Evolutionary conservation across 2,888 invertebrate species (phyloP).

Genomic region (Leptarthrus brevirostris): DNA sequence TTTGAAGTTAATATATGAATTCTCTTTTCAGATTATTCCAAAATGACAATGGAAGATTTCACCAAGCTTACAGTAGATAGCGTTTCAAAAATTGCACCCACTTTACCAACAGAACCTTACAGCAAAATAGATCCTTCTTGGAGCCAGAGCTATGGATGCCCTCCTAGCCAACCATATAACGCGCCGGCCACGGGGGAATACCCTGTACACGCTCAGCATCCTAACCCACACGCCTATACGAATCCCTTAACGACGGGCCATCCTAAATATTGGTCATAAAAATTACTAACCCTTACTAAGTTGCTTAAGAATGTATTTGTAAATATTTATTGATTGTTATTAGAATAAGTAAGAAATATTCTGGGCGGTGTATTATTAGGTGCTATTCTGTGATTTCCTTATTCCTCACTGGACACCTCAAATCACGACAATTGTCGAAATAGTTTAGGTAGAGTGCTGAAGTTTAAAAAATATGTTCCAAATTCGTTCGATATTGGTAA

Average conservation of each 20-base stretch:
- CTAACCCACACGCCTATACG: slow-evolving; percentile 61
- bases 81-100: slow-evolving; percentile 66
- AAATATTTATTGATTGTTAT: too few species aligned
- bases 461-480: too few species aligned
- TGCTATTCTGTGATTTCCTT: too few species aligned
- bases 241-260: slow-evolving; percentile 63
- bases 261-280: slow-evolving; percentile 65
- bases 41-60: slow-evolving; percentile 68
- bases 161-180: slow-evolving; percentile 44
- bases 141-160: slow-evolving; percentile 64
- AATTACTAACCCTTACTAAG: too few species aligned
- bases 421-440: too few species aligned
- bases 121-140: slow-evolving; percentile 64
- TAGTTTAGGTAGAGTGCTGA: too few species aligned
- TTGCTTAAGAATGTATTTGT: too few species aligned
- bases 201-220: slow-evolving; percentile 59
- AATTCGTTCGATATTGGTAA: too few species aligned
- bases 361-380: too few species aligned
- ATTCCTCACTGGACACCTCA: too few species aligned
- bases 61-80: slow-evolving; percentile 68
- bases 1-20: too few species aligned
- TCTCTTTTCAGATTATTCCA: slow-evolving; percentile 68
- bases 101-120: slow-evolving; percentile 63
- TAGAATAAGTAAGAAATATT: too few species aligned
- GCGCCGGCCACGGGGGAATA: slow-evolving; percentile 60